Conservation (phyloP, 2,113 vertebrate species). For the Platanista minor region DNA sequence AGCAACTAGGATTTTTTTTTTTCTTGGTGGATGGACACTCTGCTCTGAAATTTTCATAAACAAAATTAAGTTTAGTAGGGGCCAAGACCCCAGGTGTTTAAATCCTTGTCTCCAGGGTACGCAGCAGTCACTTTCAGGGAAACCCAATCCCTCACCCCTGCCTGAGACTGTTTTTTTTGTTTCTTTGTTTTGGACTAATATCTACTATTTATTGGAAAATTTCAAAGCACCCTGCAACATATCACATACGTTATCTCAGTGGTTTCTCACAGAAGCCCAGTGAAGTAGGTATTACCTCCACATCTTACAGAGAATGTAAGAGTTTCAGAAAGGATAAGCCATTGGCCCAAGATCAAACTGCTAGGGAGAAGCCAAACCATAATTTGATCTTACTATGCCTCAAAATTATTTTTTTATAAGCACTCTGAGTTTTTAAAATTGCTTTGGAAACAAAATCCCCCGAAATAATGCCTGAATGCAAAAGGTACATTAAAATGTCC, state of each 20-base stretch:
- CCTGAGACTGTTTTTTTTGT: neutral
- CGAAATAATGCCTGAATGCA: neutral
- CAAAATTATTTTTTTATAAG: neutral
- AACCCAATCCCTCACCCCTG: neutral
- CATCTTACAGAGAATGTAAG: neutral
- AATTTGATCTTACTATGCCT: neutral
- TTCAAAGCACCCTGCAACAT: neutral
- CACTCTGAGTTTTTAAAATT: neutral
- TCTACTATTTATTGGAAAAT: neutral
- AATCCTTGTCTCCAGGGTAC: neutral
- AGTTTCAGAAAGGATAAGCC: neutral
- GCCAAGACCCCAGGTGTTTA: neutral
- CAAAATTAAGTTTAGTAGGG: neutral
- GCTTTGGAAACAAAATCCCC: neutral
- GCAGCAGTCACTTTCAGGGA: neutral
- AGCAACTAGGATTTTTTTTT: neutral
- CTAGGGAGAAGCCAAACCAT: neutral
- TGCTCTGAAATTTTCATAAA: neutral
- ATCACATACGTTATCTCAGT: neutral
- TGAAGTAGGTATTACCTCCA: neutral
- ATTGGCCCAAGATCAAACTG: neutral
- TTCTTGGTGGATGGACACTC: neutral
- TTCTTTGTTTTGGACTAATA: neutral
- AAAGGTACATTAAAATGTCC: neutral
- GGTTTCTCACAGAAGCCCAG: neutral